phyloP scores from a whole-genome alignment of 2,888 invertebrate species.

The Metopia argyrocephala region DNA sequence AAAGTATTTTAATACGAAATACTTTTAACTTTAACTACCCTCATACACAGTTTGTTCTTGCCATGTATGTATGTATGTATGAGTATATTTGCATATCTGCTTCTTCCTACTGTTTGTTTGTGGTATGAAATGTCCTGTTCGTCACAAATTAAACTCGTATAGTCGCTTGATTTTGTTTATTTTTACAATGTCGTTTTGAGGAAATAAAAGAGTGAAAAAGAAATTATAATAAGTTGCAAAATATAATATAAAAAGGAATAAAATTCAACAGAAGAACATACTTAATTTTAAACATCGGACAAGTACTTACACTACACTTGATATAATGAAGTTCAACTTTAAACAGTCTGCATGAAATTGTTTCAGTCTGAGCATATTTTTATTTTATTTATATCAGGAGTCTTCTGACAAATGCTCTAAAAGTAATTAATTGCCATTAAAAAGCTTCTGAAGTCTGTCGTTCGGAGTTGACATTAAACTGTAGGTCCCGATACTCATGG shows the following conservation, averaged over 20 bases:
- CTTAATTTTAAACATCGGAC: constrained; percentile 29
- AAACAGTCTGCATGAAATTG: constrained; percentile 4
- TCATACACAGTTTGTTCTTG: background rate
- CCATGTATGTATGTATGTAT: no score
- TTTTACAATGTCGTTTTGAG: constrained; percentile 7
- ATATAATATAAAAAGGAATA: background rate
- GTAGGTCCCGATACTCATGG: no score
- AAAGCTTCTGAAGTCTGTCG: no score
- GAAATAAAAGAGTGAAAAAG: background rate
- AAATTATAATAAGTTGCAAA: background rate
- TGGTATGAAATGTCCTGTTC: background rate
- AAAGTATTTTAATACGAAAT: background rate
- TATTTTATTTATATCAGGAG: no score
- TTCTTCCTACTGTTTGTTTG: background rate
- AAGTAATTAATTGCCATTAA: no score
- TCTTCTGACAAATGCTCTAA: no score
- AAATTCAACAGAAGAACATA: constrained; percentile 40
- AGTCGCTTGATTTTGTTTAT: constrained; percentile 2
- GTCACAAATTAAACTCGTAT: background rate
- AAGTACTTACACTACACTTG: constrained; percentile 26
- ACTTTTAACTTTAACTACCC: background rate
- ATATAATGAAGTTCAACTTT: constrained; percentile 6
- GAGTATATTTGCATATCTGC: no score
- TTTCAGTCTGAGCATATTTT: no score
- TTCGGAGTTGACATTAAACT: no score